phyloP scores from a whole-genome alignment of 1,140 invertebrate species.

The Ganaspis sp. region DNA sequence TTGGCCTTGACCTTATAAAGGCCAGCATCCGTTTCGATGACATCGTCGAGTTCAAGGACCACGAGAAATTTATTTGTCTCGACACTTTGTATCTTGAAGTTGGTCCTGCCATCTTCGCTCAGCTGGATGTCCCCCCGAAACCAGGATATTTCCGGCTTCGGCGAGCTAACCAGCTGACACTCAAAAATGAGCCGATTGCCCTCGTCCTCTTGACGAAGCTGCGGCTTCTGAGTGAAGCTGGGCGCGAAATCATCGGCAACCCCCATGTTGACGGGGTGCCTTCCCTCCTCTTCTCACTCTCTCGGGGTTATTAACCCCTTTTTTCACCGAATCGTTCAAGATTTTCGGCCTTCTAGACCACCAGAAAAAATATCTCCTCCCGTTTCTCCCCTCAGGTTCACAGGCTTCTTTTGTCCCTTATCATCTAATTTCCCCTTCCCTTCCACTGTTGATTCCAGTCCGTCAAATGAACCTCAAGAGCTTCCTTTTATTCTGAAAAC shows the following conservation, averaged over 20 bases:
- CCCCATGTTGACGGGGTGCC: slow-evolving; percentile 79
- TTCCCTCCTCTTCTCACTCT: slow-evolving; percentile 47
- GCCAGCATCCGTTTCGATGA: slow-evolving; percentile 96
- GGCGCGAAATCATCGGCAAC: slow-evolving; percentile 95
- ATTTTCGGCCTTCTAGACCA: neutral
- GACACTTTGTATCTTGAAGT: slow-evolving; percentile 90
- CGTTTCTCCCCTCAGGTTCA: slow-evolving; percentile 45
- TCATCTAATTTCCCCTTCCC: slow-evolving; percentile 42
- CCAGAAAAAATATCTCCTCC: slow-evolving; percentile 33
- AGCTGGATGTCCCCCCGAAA: slow-evolving; percentile 91
- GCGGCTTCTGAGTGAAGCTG: slow-evolving; percentile 97
- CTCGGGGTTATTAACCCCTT: slow-evolving; percentile 1
- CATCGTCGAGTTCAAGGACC: slow-evolving; percentile 94
- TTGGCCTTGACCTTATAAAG: slow-evolving; percentile 98
- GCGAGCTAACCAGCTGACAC: slow-evolving; percentile 91
- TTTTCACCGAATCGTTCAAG: slow-evolving; percentile 38
- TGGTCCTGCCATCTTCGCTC: slow-evolving; percentile 88
- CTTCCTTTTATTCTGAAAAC: slow-evolving; percentile 4
- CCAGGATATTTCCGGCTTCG: slow-evolving; percentile 94
- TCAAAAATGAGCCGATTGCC: slow-evolving; percentile 97
- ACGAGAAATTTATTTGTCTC: slow-evolving; percentile 92
- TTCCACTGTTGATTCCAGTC: neutral
- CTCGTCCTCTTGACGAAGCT: slow-evolving; percentile 95
- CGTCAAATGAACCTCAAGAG: neutral
- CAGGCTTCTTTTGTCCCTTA: slow-evolving; percentile 35